phyloP scores from a whole-genome alignment of 2,113 vertebrate species.

The Melanerpes aurifrons region DNA sequence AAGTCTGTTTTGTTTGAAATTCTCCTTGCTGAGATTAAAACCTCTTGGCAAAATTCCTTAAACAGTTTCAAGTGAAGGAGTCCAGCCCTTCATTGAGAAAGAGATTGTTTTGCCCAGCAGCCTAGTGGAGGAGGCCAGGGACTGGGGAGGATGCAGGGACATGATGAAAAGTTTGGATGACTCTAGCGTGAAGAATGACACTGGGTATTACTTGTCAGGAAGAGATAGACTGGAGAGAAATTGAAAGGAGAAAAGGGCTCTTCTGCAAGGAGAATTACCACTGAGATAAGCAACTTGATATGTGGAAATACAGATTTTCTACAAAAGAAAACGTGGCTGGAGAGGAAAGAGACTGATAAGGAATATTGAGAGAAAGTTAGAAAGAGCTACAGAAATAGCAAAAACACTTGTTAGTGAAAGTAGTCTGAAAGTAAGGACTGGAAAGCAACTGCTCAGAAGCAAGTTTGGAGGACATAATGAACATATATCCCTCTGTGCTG shows the following conservation, averaged over 20 bases:
- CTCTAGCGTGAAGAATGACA: neutral
- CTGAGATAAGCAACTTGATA: neutral
- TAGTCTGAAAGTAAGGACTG: neutral
- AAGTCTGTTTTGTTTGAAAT: neutral
- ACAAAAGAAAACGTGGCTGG: neutral
- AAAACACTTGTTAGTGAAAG: neutral
- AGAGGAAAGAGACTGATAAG: neutral
- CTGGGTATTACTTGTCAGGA: neutral
- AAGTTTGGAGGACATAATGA: neutral
- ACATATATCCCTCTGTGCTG: neutral
- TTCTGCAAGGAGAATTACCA: neutral
- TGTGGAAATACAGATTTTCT: neutral
- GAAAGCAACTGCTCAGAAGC: neutral
- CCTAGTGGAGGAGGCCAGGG: neutral
- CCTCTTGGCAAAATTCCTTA: neutral
- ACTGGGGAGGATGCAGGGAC: neutral
- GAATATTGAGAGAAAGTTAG: neutral
- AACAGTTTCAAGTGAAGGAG: neutral
- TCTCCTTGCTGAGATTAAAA: neutral
- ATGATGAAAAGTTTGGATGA: neutral
- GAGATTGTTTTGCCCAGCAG: neutral
- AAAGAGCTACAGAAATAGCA: neutral
- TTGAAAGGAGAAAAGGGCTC: neutral
- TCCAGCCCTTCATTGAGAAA: neutral
- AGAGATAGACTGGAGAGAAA: neutral